Base-by-base conservation (phyloP, 2,797 vertebrate genomes). In the Craterocephalus amniculus region DNA sequence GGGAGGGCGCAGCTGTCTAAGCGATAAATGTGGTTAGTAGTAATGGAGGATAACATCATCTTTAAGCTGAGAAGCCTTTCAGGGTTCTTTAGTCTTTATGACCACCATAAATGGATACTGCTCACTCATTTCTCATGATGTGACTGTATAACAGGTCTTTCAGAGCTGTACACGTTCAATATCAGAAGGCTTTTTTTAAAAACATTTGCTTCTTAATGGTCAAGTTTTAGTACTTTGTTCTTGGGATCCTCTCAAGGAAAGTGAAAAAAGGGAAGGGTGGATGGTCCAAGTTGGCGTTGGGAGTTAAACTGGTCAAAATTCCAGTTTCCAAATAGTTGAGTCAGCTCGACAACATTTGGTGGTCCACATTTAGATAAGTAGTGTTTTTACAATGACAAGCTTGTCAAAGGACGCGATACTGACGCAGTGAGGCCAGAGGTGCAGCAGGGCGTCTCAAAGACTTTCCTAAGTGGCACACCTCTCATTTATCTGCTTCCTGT, bases 81-180 rank as follows among this genome's bases (percentile, higher is more conserved):
- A 87, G 71, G 74, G 79, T 83, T 88, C 79, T 79, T 51, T 83
- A 51, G 60, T 74, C 51, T 91, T 91, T 89, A 90, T 87, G 85
- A 69, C 75, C 73, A 85, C 87, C 83, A 83, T 90, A 87, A 91
- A 87, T 70, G 79, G 70, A 78, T 87, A 81, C 79, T 78, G 80
- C 83, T 79, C 59, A 61, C 66, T 87, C 56, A 79, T 86, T 87
- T 85, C 69, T 70, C 69, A 66, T 75, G 43, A 86, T 79, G 80
- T 58, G 75, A 77, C 72, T 83, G 70, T 67, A 43, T 71, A 81
- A 73, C 63, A 66, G 55, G 8, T 58, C 71, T 82, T 0, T 27
- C 35, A 14, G 52, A 74, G 59, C 58, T 62, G 45, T 12, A 29
- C 3, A 35, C 56, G 65, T 79, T 76, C 63, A 70, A 71, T 74